These are phyloP conservation scores for Drosophila anomalipes DNA, from an alignment of 2,888 invertebrate species.

Conservation along the genomic window DNA sequence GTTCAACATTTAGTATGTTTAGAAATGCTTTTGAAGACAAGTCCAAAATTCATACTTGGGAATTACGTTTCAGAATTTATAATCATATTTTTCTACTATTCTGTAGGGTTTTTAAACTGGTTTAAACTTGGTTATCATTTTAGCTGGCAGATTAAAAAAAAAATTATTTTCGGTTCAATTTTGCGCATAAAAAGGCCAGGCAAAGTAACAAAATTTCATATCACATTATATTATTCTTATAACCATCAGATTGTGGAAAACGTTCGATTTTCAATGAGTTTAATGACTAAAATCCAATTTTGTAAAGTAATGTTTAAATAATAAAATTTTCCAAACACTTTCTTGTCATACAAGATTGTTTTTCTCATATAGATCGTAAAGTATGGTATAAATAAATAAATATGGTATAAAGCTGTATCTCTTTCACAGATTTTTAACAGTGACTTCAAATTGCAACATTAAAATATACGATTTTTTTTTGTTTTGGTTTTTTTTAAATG, in stretches of 20 bases:
- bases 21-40: neutral
- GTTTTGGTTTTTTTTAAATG: neutral
- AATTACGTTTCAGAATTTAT: neutral
- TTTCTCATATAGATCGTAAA: neutral
- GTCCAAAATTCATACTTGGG: neutral
- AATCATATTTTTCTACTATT: neutral
- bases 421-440: neutral
- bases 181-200: neutral
- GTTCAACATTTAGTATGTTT: neutral
- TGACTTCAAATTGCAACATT: neutral
- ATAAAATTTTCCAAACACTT: neutral
- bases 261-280: neutral
- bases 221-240: neutral
- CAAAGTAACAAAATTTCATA: neutral
- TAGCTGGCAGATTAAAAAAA: no score
- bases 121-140: neutral
- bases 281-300: neutral
- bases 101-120: neutral
- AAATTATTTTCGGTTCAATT: no score
- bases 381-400: neutral
- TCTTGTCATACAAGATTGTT: no score
- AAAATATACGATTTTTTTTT: rapidly evolving
- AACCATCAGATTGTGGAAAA: neutral
- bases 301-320: neutral
- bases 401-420: no score